phyloP scores from a whole-genome alignment of 2,797 vertebrate genomes.

The Darevskia mixta region DNA sequence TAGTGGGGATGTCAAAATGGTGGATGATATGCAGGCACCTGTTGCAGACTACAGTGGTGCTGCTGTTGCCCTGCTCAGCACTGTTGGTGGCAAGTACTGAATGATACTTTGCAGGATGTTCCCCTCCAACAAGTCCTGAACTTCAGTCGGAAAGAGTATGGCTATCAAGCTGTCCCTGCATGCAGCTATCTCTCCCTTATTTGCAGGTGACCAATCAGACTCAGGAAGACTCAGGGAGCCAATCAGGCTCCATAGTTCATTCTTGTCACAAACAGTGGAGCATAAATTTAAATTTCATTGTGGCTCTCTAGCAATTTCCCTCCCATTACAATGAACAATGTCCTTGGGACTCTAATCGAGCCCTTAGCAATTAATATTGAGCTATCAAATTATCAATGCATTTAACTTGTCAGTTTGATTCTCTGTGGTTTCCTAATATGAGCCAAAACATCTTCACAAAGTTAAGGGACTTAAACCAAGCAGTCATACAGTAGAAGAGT shows the following conservation, averaged over 20 bases:
- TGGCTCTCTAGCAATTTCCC: slow-evolving; percentile 38
- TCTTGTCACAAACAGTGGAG: not conserved
- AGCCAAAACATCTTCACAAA: slow-evolving; percentile 12
- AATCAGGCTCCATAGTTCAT: not conserved
- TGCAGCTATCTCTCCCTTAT: not conserved
- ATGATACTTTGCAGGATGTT: not conserved
- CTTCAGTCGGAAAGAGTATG: not conserved
- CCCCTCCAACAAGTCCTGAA: not conserved
- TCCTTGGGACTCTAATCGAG: slow-evolving; percentile 32
- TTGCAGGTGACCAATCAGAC: not conserved
- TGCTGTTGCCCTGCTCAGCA: not conserved
- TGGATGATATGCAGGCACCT: not conserved
- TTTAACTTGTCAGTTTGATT: slow-evolving; percentile 42
- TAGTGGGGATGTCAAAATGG: too few relatives aligned
- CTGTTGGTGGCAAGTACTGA: not conserved
- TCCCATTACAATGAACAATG: slow-evolving; percentile 13
- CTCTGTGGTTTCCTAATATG: slow-evolving; percentile 33
- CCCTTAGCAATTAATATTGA: slow-evolving; percentile 44
- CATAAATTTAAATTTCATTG: not conserved
- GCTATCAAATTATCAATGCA: slow-evolving; percentile 46
- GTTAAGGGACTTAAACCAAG: not conserved
- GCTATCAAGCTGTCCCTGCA: not conserved
- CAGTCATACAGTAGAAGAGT: slow-evolving; percentile 36
- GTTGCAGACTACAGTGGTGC: too few relatives aligned
- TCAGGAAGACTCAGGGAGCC: not conserved